Evolutionary conservation across 2,888 invertebrate species (phyloP).

Genomic region (Drosophila recens): DNA sequence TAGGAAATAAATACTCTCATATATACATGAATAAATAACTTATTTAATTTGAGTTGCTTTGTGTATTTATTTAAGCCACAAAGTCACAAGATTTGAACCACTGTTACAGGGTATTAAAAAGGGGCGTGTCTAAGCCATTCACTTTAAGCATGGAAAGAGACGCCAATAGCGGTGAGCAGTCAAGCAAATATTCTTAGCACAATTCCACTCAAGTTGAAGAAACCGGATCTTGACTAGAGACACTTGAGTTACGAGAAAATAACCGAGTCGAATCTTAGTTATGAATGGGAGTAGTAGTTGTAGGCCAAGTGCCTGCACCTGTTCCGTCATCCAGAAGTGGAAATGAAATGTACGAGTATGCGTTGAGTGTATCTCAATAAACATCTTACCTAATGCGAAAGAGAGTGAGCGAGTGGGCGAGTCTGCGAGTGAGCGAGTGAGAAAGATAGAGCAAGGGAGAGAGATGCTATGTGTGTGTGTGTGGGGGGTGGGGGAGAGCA

Average conservation of each 20-base stretch:
- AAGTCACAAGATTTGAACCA: not conserved
- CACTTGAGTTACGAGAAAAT: constrained; percentile 41
- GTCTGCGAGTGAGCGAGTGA: not conserved
- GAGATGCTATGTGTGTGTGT: not conserved
- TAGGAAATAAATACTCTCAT: not conserved
- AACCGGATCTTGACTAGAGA: constrained; percentile 54
- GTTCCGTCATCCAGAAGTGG: constrained; percentile 48
- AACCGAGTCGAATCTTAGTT: constrained; percentile 40
- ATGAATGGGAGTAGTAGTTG: constrained; percentile 61
- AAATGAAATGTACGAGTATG: constrained; percentile 25
- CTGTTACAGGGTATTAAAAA: constrained; percentile 31
- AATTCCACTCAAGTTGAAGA: constrained; percentile 51
- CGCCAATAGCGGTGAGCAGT: constrained; percentile 33
- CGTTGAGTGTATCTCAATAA: constrained; percentile 51
- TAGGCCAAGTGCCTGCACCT: constrained; percentile 58
- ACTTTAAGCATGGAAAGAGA: constrained; percentile 38
- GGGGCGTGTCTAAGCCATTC: constrained; percentile 44
- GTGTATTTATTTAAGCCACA: not conserved
- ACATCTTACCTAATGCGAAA: constrained; percentile 19
- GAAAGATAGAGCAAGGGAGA: not conserved
- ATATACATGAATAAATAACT: not conserved
- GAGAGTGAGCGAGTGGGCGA: not conserved
- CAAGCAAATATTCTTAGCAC: constrained; percentile 42
- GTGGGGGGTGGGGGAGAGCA: not conserved
- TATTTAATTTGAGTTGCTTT: not conserved